Base-by-base conservation (phyloP, 2,797 vertebrate genomes). In the Meda fulgida region DNA sequence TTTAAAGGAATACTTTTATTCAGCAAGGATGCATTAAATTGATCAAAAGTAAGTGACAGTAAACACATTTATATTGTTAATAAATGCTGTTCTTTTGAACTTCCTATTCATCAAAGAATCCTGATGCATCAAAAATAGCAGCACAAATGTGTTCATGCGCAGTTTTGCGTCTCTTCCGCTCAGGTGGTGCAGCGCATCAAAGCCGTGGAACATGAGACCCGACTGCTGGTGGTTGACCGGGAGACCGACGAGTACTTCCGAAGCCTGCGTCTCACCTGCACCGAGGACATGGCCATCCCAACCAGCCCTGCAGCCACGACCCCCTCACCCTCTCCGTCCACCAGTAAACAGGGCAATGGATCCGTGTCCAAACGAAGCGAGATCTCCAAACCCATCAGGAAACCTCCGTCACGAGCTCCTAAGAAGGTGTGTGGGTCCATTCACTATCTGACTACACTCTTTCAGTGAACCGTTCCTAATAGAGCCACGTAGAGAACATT, bases 141-240 rank as follows among this genome's bases (percentile, higher is more conserved):
- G 53, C 23, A 58, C 9, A 1, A 48, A 48, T 16, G 46, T 16
- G 14, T 48, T 48, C 14, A 48, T 46, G 43, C 14, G 43, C 13
- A 43, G 16, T 5, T 86, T 43, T 53, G 18, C 11, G 9, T 23
- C 0, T 40, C 65, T 66, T 19, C 38, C 26, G 14, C 66, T 83
- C 94, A 99, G 98, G 98, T 99, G 1, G 98, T 99, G 1, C 97
- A 98, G 92, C 93, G 97, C 78, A 99, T 99, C 94, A 99, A 99
- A 88, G 96, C 96, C 0, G 67, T 98, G 88, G 97, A 97, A 85
- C 86, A 95, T 0, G 96, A 98, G 94, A 99, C 98, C 0, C 91
- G 93, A 71, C 78, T 99, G 91, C 95, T 99, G 51, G 98, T 99
- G 90, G 97, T 98, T 84, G 97, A 99, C 91, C 94, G 95, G 21